Evolutionary conservation across 2,113 vertebrate species (phyloP), one percentile per base, ranked within the genome.

Genomic region (Callionymus lyra): DNA sequence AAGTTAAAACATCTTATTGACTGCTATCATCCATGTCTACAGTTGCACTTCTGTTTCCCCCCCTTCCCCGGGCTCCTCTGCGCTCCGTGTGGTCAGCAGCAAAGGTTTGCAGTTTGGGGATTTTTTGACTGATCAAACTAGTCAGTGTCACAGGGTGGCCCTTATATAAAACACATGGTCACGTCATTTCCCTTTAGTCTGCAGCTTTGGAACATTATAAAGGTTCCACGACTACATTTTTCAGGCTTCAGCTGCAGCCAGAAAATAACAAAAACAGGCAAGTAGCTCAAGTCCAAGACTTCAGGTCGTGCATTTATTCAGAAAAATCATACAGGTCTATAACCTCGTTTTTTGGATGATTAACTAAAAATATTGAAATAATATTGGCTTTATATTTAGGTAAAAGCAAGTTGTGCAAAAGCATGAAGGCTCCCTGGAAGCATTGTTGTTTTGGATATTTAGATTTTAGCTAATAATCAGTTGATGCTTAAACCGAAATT

Each of bases 101-200:
- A 50, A 43, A 51, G 65, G 51, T 48, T 47, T 39, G 59, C 21
- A 27, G 21, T 27, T 27, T 49, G 31, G 65, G 44, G 68, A 45
- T 59, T 62, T 59, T n/a, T 59, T 45, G 61, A 59, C 58, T 77
- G 74, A 84, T 80, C 61, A 66, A 59, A 73, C 64, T 68, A 72
- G 70, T 75, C 75, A 75, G 74, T 74, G 65, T 78, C 68, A 64
- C 57, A 55, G 52, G 42, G 58, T 44, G 44, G 62, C 59, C 60
- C 80, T 4, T 53, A 82, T 82, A 64, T 56, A 50, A 84, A 83
- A 82, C 82, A 84, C 74, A 79, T 80, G 79, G 74, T 48, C 70
- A 56, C 44, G 79, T 82, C 80, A 76, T 53, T 63, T 74, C 54
- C 39, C 67, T 58, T 81, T 69, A 68, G 51, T 54, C 41, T n/a